Evolutionary conservation across 1,140 invertebrate genomes (phyloP).

Genomic region (Colletes latitarsis): DNA sequence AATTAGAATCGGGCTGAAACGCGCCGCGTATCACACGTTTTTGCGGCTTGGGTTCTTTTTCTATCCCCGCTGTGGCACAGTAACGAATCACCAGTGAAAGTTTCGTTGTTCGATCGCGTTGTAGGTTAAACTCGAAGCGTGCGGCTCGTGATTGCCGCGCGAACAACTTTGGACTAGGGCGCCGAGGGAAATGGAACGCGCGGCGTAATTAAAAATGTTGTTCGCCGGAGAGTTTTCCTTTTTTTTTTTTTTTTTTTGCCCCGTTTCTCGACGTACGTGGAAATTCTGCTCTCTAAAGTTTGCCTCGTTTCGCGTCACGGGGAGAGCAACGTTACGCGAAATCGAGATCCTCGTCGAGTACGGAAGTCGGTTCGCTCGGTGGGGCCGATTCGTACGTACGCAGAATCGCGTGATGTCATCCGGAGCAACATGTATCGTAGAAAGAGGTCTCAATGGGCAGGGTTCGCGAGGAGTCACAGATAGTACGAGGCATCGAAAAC

Average conservation of each 20-base stretch:
- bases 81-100: slow-evolving; percentile 37
- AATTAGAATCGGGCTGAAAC: too few species aligned
- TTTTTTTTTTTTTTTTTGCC: not conserved
- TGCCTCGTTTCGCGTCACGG: not conserved
- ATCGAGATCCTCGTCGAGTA: too few species aligned
- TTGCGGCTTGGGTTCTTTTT: not conserved
- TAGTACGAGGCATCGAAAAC: slow-evolving; percentile 9
- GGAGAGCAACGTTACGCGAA: not conserved
- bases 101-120: slow-evolving; percentile 20
- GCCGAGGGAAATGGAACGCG: not conserved
- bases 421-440: slow-evolving; percentile 43
- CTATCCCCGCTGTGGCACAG: not conserved
- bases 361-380: not conserved
- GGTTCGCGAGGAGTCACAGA: not conserved
- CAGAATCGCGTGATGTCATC: slow-evolving; percentile 22
- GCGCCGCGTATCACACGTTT: too few species aligned
- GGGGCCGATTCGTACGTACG: not conserved
- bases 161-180: too few species aligned
- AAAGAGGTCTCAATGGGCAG: slow-evolving; percentile 38
- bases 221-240: not conserved
- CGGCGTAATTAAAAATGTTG: slow-evolving; percentile 32
- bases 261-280: not conserved
- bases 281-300: not conserved
- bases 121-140: not conserved
- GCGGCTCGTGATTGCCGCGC: not conserved